Conservation (phyloP, 2,113 vertebrate species). For the Oceanodroma tethys region DNA sequence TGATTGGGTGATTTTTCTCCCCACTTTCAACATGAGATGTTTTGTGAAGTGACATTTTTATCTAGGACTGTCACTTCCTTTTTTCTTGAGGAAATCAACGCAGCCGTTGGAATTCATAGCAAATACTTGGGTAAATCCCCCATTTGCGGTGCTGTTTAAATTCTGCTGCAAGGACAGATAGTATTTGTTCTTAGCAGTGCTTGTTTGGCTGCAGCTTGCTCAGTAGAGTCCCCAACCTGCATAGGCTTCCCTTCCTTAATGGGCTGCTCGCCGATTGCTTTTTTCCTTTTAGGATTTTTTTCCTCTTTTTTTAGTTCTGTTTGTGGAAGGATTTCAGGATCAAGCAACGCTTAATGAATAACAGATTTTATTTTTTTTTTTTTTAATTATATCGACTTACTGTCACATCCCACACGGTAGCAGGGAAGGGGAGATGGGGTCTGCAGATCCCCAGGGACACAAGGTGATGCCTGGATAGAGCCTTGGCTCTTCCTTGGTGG, state of each 20-base stretch:
- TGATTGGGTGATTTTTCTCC: not conserved
- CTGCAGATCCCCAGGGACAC: not conserved
- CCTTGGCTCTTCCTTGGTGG: not conserved
- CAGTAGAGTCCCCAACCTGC: not conserved
- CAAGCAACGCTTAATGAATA: not conserved
- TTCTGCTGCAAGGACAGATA: not conserved
- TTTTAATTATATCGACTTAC: not conserved
- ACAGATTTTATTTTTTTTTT: not conserved
- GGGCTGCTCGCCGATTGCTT: accelerated
- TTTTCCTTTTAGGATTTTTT: not conserved
- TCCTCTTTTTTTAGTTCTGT: not conserved
- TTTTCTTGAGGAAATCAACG: not conserved
- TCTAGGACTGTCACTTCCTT: not conserved
- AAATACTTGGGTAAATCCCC: no score
- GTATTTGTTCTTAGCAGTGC: not conserved
- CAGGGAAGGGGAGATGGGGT: not conserved
- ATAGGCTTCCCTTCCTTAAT: accelerated
- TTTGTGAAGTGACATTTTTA: not conserved
- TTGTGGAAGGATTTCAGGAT: not conserved
- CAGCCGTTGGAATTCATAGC: not conserved
- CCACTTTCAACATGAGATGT: not conserved
- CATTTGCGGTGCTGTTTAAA: not conserved
- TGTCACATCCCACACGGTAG: accelerated
- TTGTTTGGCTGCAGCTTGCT: not conserved
- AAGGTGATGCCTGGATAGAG: not conserved